Evolutionary conservation across 2,888 invertebrate genomes (phyloP).

Genomic region (Agrotis ipsilon): DNA sequence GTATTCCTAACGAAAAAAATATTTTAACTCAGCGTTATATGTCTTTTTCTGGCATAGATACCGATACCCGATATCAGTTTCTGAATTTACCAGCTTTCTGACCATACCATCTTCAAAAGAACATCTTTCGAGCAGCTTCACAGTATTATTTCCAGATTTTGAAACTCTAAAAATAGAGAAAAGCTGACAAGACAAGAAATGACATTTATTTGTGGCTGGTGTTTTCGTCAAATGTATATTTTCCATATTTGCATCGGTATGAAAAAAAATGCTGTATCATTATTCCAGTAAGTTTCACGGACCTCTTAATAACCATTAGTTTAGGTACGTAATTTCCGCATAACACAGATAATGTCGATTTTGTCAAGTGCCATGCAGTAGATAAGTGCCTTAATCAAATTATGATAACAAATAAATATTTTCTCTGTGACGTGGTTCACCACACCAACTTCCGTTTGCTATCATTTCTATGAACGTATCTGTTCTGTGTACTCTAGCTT

Average conservation of each 20-base stretch:
- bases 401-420: slow-evolving; percentile 45
- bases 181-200: too few relatives aligned
- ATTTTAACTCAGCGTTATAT: too few relatives aligned
- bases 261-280: neutral
- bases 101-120: neutral
- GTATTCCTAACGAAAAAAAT: too few relatives aligned
- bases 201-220: too few relatives aligned
- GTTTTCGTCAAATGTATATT: neutral
- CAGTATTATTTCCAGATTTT: neutral
- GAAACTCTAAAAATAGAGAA: neutral
- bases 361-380: slow-evolving; percentile 9
- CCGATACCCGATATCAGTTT: too few relatives aligned
- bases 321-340: slow-evolving; percentile 2
- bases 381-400: slow-evolving; percentile 43
- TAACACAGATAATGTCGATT: slow-evolving; percentile 1
- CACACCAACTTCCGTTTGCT: slow-evolving; percentile 21
- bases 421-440: slow-evolving; percentile 24
- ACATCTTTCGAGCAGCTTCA: too few relatives aligned
- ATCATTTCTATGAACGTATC: slow-evolving; percentile 19
- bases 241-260: neutral
- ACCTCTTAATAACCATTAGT: neutral
- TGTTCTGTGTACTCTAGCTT: slow-evolving; percentile 27
- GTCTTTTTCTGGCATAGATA: too few relatives aligned
- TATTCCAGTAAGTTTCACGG: neutral
- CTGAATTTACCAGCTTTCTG: neutral